Base-by-base conservation (phyloP, 64 coral and sea anemone genomes). In the Dendrophyllia cribrosa region DNA sequence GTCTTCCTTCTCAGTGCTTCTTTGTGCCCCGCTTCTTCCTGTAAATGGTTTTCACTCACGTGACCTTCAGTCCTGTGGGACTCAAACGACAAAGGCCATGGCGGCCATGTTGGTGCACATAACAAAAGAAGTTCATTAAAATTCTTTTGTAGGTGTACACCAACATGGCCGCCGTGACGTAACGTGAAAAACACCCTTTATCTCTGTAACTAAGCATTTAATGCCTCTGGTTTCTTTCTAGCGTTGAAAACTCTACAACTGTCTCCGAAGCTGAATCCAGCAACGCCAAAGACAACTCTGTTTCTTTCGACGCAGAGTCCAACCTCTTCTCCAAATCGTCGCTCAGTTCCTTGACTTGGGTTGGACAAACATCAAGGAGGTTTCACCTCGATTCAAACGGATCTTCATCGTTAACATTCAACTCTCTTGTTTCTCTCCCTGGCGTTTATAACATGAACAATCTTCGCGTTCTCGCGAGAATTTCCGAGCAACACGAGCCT, bases 381-480 rank as follows among this genome's bases (percentile, higher is more conserved):
- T 61, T 91, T 62, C 82, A 71, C 4, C 3, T 95, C 4, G 75
- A 70, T 20, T 76, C 94, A 13, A 80, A 73, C 23, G 70, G 65
- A 14, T 80, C 94, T 15, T 80, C 68, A 6, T 43, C 20, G 55
- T 72, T 95, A n/a, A 73, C 59, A 56, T 91, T 95, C 56, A 78
- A 71, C 58, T 88, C 88, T 20, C 59, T 87, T 11, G 62, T 95
- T 45, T 91, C 89, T 64, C 61, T 91, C 50, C 89, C 88, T 21
- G 94, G 94, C 22, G 94, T 95, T 43, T 95, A 79, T 75, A 88
- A 95, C 76, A 58, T 95, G 55, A 91, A 95, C 76, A 84, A 82
- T 67, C 67, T 90, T 69, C 89, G 66, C 15, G 94, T 95, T 24
- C 88, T 90, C n/a, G 94, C 89, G 14, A 85, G 53, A 77, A 52